Percentiles rank a stretch among this genome's conserved stretches.
Conservation (phyloP, 1,140 invertebrate genomes). For the Pseudobourletiella spinata region DNA sequence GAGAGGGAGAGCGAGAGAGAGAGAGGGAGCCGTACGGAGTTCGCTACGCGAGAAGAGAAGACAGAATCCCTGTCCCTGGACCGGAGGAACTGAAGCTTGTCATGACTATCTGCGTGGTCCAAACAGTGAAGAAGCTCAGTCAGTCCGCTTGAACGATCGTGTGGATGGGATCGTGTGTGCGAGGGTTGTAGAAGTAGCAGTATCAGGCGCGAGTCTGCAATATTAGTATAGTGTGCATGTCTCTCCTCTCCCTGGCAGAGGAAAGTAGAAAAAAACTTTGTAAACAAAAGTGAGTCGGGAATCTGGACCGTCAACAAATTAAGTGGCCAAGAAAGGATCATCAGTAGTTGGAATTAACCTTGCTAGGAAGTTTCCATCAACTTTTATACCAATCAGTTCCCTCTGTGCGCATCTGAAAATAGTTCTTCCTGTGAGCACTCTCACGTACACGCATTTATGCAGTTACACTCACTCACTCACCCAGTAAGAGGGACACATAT, state of each 20-base stretch:
- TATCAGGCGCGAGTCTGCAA: too few relatives aligned
- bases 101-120: slow-evolving; percentile 16
- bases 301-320: background rate
- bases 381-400: too few relatives aligned
- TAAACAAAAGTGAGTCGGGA: background rate
- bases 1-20: background rate
- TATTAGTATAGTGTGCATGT: background rate
- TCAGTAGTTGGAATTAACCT: too few relatives aligned
- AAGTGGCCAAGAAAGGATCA: too few relatives aligned
- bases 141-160: slow-evolving; percentile 20
- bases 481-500: too few relatives aligned
- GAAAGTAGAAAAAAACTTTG: background rate
- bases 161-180: slow-evolving; percentile 11
- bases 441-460: too few relatives aligned
- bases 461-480: background rate
- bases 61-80: slow-evolving; percentile 1
- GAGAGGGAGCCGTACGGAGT: background rate
- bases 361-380: too few relatives aligned
- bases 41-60: slow-evolving; percentile 9
- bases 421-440: too few relatives aligned
- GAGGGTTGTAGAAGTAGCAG: background rate
- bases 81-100: slow-evolving; percentile 10
- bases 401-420: too few relatives aligned
- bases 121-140: slow-evolving; percentile 11
- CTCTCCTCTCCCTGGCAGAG: background rate